Evolutionary conservation across 2,888 invertebrate species (phyloP).

Genomic region (Acrocyrtus sp.): DNA sequence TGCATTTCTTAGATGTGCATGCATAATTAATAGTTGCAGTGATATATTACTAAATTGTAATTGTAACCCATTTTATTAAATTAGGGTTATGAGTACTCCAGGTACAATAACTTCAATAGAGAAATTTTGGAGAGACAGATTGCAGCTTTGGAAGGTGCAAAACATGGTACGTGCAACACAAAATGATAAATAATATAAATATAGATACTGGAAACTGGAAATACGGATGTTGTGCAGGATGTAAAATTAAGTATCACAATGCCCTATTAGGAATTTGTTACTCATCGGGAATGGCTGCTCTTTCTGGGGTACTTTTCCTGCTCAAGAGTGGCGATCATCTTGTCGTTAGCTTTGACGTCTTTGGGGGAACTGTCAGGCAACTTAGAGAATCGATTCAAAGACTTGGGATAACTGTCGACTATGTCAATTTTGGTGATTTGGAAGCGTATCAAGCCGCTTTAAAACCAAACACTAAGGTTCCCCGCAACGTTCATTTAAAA

Average conservation of each 20-base stretch:
- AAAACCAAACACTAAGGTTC: slow-evolving; percentile 70
- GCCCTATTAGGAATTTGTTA: slow-evolving; percentile 69
- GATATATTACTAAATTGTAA: no score
- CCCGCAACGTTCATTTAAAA: no score
- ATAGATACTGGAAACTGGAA: neutral
- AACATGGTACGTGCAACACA: slow-evolving; percentile 73
- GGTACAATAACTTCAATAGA: slow-evolving; percentile 94
- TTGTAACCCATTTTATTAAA: no score
- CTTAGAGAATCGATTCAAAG: slow-evolving; percentile 70
- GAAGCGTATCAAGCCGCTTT: slow-evolving; percentile 67
- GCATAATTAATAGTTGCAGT: no score
- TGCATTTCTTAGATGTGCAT: neutral
- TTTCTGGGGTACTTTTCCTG: slow-evolving; percentile 78
- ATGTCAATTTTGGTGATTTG: slow-evolving; percentile 69
- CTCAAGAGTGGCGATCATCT: slow-evolving; percentile 79
- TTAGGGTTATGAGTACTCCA: slow-evolving; percentile 89
- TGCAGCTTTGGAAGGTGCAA: slow-evolving; percentile 89
- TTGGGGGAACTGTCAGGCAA: slow-evolving; percentile 65
- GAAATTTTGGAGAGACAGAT: slow-evolving; percentile 87
- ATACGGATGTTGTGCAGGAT: neutral
- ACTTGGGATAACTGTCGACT: slow-evolving; percentile 77
- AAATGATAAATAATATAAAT: slow-evolving; percentile 1
- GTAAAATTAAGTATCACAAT: no score
- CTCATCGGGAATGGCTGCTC: slow-evolving; percentile 91
- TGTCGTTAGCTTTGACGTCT: slow-evolving; percentile 56